A percentile compares a stretch with the other conserved stretches of the same genome.
These are phyloP conservation scores for Latrodectus hesperus DNA, from an alignment of 2,888 invertebrate genomes.

Conservation along the genomic window DNA sequence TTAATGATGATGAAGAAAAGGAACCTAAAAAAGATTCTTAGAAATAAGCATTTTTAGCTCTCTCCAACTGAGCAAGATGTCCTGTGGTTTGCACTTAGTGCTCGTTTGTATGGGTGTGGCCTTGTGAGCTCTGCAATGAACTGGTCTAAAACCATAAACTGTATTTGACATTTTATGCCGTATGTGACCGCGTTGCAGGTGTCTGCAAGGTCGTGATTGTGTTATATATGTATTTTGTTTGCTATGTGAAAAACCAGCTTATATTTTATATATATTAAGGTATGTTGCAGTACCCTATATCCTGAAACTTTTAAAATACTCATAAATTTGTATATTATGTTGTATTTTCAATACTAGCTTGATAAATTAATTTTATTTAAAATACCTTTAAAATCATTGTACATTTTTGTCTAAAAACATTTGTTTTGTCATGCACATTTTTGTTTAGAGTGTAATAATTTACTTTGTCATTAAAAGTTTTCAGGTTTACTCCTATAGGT, in stretches of 20 bases:
- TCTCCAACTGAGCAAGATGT: conserved; percentile 49
- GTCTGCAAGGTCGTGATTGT: conserved; percentile 65
- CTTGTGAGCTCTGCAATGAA: conserved; percentile 68
- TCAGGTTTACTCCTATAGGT: conserved; percentile 60
- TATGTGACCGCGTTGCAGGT: conserved; percentile 63
- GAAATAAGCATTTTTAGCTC: conserved; percentile 61
- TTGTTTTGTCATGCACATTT: conserved; percentile 45
- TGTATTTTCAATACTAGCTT: conserved; percentile 50
- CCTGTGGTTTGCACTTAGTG: conserved; percentile 66
- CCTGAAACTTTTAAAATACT: conserved; percentile 57
- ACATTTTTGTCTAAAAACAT: conserved; percentile 48
- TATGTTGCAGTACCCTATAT: conserved; percentile 61
- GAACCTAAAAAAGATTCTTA: conserved; percentile 71
- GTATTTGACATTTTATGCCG: conserved; percentile 59
- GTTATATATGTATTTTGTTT: conserved; percentile 69
- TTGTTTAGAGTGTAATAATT: conserved; percentile 34
- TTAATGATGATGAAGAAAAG: conserved; percentile 71
- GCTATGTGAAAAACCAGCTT: conserved; percentile 59
- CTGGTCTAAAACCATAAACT: conserved; percentile 56
- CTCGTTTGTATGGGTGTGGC: conserved; percentile 67
- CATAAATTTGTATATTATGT: conserved; percentile 68
- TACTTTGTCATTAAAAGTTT: conserved; percentile 25
- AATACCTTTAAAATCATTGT: conserved; percentile 50
- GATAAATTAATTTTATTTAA: conserved; percentile 53
- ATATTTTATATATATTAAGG: conserved; percentile 64